Conservation (phyloP, 2,888 invertebrate genomes). For the Ichneumoninae sp. region DNA sequence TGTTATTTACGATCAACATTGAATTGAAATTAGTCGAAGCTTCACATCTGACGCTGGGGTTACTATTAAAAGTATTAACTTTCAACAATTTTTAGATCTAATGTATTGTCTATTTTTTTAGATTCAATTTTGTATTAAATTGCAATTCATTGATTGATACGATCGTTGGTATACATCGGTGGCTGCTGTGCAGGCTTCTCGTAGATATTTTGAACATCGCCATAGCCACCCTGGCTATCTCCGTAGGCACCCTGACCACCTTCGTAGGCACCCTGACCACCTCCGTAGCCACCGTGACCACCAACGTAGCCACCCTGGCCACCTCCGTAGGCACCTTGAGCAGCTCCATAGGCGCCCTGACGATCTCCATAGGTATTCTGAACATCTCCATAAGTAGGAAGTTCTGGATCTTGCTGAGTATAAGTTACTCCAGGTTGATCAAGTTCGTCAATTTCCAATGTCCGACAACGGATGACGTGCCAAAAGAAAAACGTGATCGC, state of each 20-base stretch:
- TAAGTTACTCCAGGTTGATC: background rate
- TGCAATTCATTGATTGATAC: background rate
- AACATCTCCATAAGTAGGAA: background rate
- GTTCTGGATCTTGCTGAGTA: background rate
- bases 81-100: background rate
- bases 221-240: background rate
- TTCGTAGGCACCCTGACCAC: background rate
- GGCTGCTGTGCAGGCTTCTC: background rate
- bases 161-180: background rate
- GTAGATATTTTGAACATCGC: background rate
- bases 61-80: background rate
- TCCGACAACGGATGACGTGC: slow-evolving; percentile 37
- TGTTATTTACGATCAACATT: background rate
- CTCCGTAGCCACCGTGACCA: background rate
- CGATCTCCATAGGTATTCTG: background rate
- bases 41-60: background rate
- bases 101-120: background rate
- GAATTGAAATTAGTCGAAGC: background rate
- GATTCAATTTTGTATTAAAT: background rate
- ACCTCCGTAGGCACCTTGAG: background rate
- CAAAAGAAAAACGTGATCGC: slow-evolving; percentile 3
- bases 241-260: background rate
- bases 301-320: background rate
- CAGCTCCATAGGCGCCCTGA: background rate
- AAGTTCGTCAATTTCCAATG: slow-evolving; percentile 18